Evolutionary conservation across 2,888 invertebrate species (phyloP), one percentile per base, ranked within the genome.

Genomic region (Nineta flava): DNA sequence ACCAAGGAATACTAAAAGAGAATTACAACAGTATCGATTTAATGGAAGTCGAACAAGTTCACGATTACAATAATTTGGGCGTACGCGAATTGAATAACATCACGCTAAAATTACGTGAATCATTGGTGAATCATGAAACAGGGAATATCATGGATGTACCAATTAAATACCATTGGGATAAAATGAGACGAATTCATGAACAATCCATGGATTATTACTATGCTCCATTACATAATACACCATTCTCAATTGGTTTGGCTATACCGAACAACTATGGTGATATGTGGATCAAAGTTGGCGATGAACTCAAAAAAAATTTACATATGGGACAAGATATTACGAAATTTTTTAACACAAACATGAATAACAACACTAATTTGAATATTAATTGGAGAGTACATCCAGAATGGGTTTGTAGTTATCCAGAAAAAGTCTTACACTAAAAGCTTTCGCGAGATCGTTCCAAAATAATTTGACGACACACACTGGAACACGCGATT

Each of bases 1-100:
- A 74, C 57, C 74, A 78, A 56, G 77, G 75, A 34, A 68, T 73
- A 46, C 69, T 87, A 50, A 94, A 91, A 68, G 78, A 82, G n/a
- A 95, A 94, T 65, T 96, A 91, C 70, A 94, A 95, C 68, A 95
- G 94, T 64, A 85, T 97, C 34, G 97, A 97, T 67, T 75, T 99
- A 51, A 83, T 87, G 2, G 96, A 97, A 69, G 86, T 97, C 6
- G 96, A 97, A 65, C 83, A 94, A 55, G 75, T 87, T 19, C 83
- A 86, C 58, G 73, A 74, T 55, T 83, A 86, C 58, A 73, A 74
- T 55, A 76, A 77, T 54, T 77, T 78, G 2, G 75, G 71, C 0
- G 78, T 84, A 0, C 74, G 90, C 50, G 76, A 76, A 55, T 72
- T 81, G 0, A 76, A 77, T 3, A 69, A 73, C 0, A 65, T 73